phyloP scores from a whole-genome alignment of 1,140 invertebrate species.

The Drosophila funebris region DNA sequence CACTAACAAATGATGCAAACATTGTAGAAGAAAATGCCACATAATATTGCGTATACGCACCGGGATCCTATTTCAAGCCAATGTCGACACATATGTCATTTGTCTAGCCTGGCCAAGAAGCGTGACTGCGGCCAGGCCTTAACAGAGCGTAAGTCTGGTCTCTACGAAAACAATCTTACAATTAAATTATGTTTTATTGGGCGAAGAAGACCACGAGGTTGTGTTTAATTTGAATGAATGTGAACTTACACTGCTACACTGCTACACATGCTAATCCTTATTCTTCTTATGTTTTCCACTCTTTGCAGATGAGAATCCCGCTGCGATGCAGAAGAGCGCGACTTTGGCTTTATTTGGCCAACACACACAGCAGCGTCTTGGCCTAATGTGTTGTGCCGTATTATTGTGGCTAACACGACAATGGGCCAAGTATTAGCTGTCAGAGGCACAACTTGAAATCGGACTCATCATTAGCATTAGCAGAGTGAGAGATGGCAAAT shows the following conservation, averaged over 20 bases:
- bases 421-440: slow-evolving; percentile 40
- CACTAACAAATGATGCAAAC: slow-evolving; percentile 70
- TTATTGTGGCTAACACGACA: slow-evolving; percentile 25
- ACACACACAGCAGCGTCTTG: slow-evolving; percentile 7
- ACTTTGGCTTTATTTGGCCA: slow-evolving; percentile 21
- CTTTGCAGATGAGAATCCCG: slow-evolving; percentile 80
- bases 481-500: not conserved
- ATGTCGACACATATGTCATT: slow-evolving; percentile 64
- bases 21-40: slow-evolving; percentile 33
- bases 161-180: slow-evolving; percentile 27
- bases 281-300: slow-evolving; percentile 28
- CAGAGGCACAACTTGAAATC: slow-evolving; percentile 34
- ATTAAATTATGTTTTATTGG: slow-evolving; percentile 72
- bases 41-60: slow-evolving; percentile 52
- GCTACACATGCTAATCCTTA: not conserved
- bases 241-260: not conserved
- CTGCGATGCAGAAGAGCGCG: slow-evolving; percentile 78
- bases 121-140: slow-evolving; percentile 5
- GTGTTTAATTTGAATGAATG: slow-evolving; percentile 54
- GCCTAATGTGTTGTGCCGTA: not conserved
- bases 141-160: not conserved
- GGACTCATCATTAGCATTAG: not conserved
- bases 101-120: slow-evolving; percentile 48
- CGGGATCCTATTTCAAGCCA: slow-evolving; percentile 3
- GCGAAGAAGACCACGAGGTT: too few species aligned